A percentile compares a stretch with the other conserved stretches of the same genome.
Evolutionary conservation across 2,113 vertebrate genomes (phyloP).

Genomic region (Petrocephalus microphthalmus): DNA sequence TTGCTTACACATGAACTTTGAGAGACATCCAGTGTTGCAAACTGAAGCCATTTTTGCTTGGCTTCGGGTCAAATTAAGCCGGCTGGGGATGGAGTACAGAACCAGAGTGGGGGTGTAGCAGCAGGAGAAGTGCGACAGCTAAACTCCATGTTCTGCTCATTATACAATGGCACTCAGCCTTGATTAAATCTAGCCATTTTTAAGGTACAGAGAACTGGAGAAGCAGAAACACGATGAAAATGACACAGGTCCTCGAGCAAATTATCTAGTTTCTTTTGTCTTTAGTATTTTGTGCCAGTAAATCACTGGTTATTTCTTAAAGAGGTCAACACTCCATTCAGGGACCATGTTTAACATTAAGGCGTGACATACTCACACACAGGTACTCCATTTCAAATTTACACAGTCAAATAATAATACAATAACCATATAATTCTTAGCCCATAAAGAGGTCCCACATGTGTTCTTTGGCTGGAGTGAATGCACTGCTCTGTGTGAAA

Average conservation of each 20-base stretch:
- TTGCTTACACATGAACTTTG: conserved; percentile 5
- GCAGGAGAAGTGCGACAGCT: neutral
- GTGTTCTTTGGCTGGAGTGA: neutral
- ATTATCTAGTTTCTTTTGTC: neutral
- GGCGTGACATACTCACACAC: neutral
- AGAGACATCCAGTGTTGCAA: conserved; percentile 2
- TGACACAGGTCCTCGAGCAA: neutral
- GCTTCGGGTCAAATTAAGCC: neutral
- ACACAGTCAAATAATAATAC: neutral
- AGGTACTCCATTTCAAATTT: neutral
- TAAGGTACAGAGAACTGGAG: neutral
- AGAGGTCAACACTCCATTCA: neutral
- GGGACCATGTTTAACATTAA: neutral
- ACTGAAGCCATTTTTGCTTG: neutral
- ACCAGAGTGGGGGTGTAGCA: neutral
- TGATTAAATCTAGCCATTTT: neutral
- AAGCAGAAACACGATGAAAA: neutral
- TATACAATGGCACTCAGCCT: neutral
- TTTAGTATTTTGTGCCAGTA: neutral
- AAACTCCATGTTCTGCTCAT: neutral
- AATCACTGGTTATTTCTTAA: neutral
- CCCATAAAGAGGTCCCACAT: neutral
- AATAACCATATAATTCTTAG: neutral
- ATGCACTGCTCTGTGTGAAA: neutral
- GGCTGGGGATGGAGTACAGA: neutral